Conservation (phyloP, 2,113 vertebrate genomes). For the Enhydra lutris region DNA sequence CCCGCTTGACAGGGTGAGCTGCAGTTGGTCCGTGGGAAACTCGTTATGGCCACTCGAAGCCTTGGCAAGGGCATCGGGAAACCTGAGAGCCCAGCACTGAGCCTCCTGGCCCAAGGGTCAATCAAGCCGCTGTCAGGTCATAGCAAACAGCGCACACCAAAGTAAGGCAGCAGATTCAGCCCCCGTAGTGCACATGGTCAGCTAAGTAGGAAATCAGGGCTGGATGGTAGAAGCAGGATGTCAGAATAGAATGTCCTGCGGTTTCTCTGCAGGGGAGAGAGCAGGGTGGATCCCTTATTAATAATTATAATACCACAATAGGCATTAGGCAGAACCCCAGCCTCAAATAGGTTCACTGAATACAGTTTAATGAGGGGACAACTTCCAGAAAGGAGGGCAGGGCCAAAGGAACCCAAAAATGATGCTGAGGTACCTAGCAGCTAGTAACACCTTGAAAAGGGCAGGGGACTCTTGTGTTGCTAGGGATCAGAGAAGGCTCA, state of each 20-base stretch:
- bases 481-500: too few species aligned
- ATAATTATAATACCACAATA: neutral
- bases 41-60: constrained; percentile 58
- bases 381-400: neutral
- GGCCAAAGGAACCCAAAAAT: neutral
- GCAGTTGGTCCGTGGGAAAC: constrained; percentile 68
- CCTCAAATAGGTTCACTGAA: neutral
- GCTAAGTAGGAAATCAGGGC: neutral
- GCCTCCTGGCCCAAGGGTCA: neutral
- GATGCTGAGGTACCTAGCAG: neutral
- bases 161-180: constrained; percentile 18
- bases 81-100: constrained; percentile 54
- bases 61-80: constrained; percentile 60
- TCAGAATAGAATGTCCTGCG: neutral
- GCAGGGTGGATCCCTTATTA: neutral
- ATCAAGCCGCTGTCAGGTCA: neutral
- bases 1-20: constrained; percentile 47
- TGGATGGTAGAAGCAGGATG: neutral
- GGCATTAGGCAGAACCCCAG: neutral
- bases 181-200: neutral
- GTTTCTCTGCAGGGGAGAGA: neutral
- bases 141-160: neutral
- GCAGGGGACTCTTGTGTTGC: accelerated
- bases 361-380: neutral
- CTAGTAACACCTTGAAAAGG: neutral